Base-by-base conservation (phyloP, 2,797 vertebrate genomes). In the Eupleurogrammus muticus region DNA sequence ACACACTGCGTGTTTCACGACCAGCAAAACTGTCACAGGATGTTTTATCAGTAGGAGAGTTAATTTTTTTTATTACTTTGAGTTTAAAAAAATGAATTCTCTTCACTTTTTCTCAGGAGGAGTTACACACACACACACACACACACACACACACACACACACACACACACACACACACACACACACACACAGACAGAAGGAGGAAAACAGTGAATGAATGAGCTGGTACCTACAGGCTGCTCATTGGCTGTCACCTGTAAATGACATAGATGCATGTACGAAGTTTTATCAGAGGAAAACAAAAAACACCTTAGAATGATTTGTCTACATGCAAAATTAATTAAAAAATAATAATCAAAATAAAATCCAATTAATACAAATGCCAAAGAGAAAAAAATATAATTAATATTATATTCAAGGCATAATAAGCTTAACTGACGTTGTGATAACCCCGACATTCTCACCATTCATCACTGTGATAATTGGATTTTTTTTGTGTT, bases 211-310 rank as follows among this genome's bases (percentile, higher is more conserved):
- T 34, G 40, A 71, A 52, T 14, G 13, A 75, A 73, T 65, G 54
- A 68, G 19, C 19, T 75, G 87, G 91, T 96, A 97, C 95, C 90
- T 96, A 97, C 95, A 66, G 96, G 95, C 77, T 72, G 77, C 80
- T 91, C 77, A 89, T 91, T 92, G 61, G 91, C 82, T 63, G 76
- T 78, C 53, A 96, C 85, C 95, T 92, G 76, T 77, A 82, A 86
- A 77, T 81, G n/a, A 79, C 56, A 46, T 63, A 87, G 21, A 87
- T 77, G 83, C 74, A 77, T 52, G 19, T 59, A 19, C 24, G 75
- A 46, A 42, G 24, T 50, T 5, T 35, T 17, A 21, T 72, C 17
- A 65, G 13, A 58, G 35, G 35, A 46, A 32, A 5, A 14, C 5
- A 21, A 1, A 47, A 44, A 9, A 47, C 11, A 64, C 0, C 42